Conservation (phyloP, 2,113 vertebrate genomes). For the Lampris megalopsis region DNA sequence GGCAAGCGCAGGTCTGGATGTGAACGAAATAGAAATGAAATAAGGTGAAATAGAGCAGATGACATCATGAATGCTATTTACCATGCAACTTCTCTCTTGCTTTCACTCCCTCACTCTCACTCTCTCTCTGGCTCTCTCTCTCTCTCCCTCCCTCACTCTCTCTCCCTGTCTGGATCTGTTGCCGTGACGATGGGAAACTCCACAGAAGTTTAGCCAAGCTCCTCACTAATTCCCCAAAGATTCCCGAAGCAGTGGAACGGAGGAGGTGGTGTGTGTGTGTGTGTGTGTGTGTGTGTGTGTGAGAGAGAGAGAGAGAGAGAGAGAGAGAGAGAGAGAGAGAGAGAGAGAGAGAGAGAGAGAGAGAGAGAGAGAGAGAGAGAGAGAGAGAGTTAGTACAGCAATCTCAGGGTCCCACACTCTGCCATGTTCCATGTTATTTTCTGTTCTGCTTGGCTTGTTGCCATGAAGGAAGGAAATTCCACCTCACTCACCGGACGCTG, state of each 20-base stretch:
- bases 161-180: background rate
- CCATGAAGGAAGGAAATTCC: constrained; percentile 5
- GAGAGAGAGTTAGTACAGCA: too few species aligned
- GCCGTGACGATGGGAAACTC: constrained; percentile 24
- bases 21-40: too few species aligned
- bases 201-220: constrained; percentile 11
- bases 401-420: background rate
- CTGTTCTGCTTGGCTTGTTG: constrained; percentile 5
- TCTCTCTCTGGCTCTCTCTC: too few species aligned
- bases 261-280: background rate
- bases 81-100: too few species aligned
- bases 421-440: constrained; percentile 26
- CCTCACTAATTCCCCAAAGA: constrained; percentile 30
- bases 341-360: too few species aligned
- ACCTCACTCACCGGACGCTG: background rate
- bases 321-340: too few species aligned
- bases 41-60: too few species aligned
- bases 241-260: constrained; percentile 14
- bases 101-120: too few species aligned
- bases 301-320: background rate
- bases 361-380: too few species aligned
- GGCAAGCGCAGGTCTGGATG: too few species aligned
- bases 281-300: constrained; percentile 9
- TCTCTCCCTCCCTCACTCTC: too few species aligned
- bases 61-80: too few species aligned